phyloP scores from a whole-genome alignment of 2,888 invertebrate genomes.

The Argynnis bischoffii region DNA sequence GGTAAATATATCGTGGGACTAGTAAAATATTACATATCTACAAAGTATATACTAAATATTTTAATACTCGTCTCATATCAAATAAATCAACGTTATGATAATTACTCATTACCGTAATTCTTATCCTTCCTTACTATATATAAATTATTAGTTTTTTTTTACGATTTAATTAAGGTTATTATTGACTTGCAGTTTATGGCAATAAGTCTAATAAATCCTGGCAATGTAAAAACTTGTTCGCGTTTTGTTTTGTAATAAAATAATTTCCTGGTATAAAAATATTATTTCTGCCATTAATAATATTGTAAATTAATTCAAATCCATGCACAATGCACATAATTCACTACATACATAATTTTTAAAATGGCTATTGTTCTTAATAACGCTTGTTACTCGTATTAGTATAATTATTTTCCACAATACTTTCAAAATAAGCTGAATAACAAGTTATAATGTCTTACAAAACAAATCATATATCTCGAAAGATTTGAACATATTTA shows the following conservation, averaged over 20 bases:
- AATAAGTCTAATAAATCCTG: constrained; percentile 5
- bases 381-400: too few species aligned
- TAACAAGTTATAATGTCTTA: not conserved
- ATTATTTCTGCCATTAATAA: too few species aligned
- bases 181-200: constrained; percentile 2
- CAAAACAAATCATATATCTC: not conserved
- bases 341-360: too few species aligned
- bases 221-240: constrained; percentile 11
- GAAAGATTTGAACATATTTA: not conserved
- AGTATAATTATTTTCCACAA: too few species aligned
- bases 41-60: too few species aligned
- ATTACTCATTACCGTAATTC: constrained; percentile 4
- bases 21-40: too few species aligned
- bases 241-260: not conserved
- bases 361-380: too few species aligned
- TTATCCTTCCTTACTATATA: not conserved
- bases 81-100: constrained; percentile 9
- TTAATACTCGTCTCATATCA: not conserved
- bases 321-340: too few species aligned
- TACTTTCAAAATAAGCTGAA: too few species aligned
- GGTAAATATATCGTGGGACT: too few species aligned
- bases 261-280: not conserved
- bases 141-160: constrained; percentile 6
- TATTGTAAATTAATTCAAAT: too few species aligned
- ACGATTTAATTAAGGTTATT: constrained; percentile 12